Base-by-base conservation (phyloP, 2,888 invertebrate species). In the Lycocerus yunnanus region DNA sequence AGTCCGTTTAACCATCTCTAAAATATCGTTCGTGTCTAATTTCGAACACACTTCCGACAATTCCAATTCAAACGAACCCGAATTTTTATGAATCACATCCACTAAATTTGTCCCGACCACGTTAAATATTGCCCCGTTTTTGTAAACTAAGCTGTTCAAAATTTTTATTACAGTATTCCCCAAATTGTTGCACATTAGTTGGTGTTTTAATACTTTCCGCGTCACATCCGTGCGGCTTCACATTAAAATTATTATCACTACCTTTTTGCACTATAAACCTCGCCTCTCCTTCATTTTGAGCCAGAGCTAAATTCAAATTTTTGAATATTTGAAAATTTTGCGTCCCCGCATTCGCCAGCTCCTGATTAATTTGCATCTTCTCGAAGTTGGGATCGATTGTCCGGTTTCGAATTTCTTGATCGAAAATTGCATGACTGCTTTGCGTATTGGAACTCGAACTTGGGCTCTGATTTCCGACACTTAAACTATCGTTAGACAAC, bases 41-140 rank as follows among this genome's bases (percentile, higher is more conserved):
- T 94, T 92, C 1, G 94, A 94, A 83, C 95, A 95, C 60, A 93
- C 92, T 9, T 94, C 93, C 0, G 95, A 94, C 18, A 96, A 85
- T 16, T 94, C 93, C 0, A 95, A 92, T 85, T 95, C 95, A 74
- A 94, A 88, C 66, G 87, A 86, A 59, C 88, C 88, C 60, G 84
- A 85, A 76, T 84, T 85, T 79, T 86, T 85, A 76, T 86, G 84
- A 11, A 84, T 74, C 67, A 82, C 82, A 15, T 81, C 76, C 14
- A 68, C 20, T 15, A 73, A 58, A 58, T 74, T 73, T 16, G 24
- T 18, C n/a, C 73, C 71, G 0, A 71, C 60, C 13, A 73, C 63
- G 27, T 24, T 74, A 65, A 71, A 73, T 65, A 68, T 76, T n/a
- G 68, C 60, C 1, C 66, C 71, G 43, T 20, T 72, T 65, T 13